Evolutionary conservation across 1,140 invertebrate genomes (phyloP), one percentile per base, ranked within the genome.

Genomic region (Tetraneura akinire): DNA sequence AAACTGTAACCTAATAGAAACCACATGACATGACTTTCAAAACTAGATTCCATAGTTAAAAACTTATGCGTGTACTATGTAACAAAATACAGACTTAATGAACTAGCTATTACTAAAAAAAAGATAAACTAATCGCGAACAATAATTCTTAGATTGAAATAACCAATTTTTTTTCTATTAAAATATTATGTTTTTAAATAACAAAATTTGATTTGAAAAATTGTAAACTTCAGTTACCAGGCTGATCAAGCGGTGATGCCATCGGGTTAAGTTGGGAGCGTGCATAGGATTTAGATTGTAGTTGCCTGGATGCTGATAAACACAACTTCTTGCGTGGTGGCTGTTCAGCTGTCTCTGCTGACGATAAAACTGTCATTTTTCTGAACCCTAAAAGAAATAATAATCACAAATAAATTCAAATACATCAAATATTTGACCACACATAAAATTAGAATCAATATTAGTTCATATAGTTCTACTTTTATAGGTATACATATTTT

Each of bases 341-440:
- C 29, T 55, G 37, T 62, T 70, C 51, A 80, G 73, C 76, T 57
- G 81, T 82, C 81, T 66, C 81, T 55, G 51, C 81, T 81, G 82
- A 82, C 81, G 76, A 81, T 81, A 83, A 73, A 55, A 83, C 81
- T 66, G 83, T 83, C 83, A 83, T 83, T 74, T 83, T 83, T 83
- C 71, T 66, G 73, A 80, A 64, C 81, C 80, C 81, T 82, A 32
- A 29, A 80, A 78, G 47, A 81, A 73, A 71, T 45, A 51, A 47
- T 16, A 1, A 71, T 71, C 3, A 45, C 0, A 32, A 32, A 18
- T 3, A 18, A 4, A 37, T 3, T 37, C 8, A 37, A 37, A 37
- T 37, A 37, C 32, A 4, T 37, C 8, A 37, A 37, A 37, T 37
- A n/a, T n/a, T n/a, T n/a, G n/a, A n/a, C n/a, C n/a, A n/a, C n/a